phyloP scores from a whole-genome alignment of 2,888 invertebrate species.

The Dryobota labecula region DNA sequence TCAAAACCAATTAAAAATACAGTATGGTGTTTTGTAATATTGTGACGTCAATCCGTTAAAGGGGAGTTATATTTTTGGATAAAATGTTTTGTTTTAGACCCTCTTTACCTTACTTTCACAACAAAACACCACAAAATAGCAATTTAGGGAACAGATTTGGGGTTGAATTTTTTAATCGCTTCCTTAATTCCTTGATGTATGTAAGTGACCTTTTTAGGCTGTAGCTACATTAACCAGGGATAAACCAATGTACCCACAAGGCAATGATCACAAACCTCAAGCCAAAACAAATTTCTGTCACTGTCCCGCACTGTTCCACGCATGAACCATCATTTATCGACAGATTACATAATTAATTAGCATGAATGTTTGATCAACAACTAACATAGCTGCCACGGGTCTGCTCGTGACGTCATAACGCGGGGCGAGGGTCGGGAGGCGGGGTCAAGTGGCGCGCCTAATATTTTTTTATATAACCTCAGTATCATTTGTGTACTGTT shows the following conservation, averaged over 20 bases:
- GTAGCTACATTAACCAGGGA: neutral
- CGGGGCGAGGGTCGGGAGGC: slow-evolving; percentile 3
- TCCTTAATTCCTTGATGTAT: neutral
- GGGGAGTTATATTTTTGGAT: slow-evolving; percentile 2
- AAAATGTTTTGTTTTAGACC: neutral
- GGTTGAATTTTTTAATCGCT: neutral
- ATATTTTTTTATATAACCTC: slow-evolving; percentile 48
- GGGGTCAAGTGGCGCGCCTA: slow-evolving; percentile 26
- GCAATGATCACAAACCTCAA: neutral
- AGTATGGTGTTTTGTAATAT: neutral
- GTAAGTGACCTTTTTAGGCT: neutral
- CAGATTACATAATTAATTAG: slow-evolving; percentile 44
- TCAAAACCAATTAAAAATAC: slow-evolving; percentile 30
- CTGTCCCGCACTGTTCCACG: neutral
- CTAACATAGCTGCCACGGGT: slow-evolving; percentile 25
- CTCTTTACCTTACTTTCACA: neutral
- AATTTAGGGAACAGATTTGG: neutral
- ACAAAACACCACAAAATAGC: neutral
- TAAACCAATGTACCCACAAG: neutral
- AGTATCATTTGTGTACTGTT: slow-evolving; percentile 44
- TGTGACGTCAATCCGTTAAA: slow-evolving; percentile 28
- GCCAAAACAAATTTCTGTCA: neutral
- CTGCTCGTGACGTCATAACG: slow-evolving; percentile 34
- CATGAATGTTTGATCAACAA: slow-evolving; percentile 26
- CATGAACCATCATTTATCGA: slow-evolving; percentile 6